Evolutionary conservation across 2,888 invertebrate species (phyloP), one percentile per base, ranked within the genome.

Genomic region (Andrena bucephala): DNA sequence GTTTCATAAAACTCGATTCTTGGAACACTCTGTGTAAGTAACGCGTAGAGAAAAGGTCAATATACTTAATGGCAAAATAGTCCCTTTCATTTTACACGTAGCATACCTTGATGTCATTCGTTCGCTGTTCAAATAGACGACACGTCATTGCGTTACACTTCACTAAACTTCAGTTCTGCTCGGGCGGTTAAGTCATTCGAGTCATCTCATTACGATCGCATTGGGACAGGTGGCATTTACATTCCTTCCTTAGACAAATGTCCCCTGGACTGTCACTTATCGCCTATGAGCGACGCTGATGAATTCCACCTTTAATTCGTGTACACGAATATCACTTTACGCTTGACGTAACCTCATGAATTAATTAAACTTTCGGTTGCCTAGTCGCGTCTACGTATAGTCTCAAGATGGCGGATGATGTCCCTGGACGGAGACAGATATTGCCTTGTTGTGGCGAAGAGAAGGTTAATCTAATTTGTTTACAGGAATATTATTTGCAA

Each of bases 281-380:
- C 52, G 54, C 42, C 16, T 24, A 5, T 16, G 33, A 52, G 27
- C 33, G 57, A 36, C 57, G 57, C 36, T 27, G 57, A 42, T 69
- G 27, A 69, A 69, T 69, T 69, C 69, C 36, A 10, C 36, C 57
- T 57, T 59, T 57, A 69, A 69, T 69, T 59, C 57, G 36, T 59
- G 27, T 69, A 68, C 68, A 54, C 33, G 68, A 57, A 68, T 68
- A 68, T 68, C 68, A 42, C 33, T 20, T 54, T 16, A 33, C 54
- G 54, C 24, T 36, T 42, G 54, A 36, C 68, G 54, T 6, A 24
- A 57, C 54, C 33, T 57, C 68, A 57, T 36, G 68, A 42, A 42
- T 42, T 42, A 57, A 68, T 68, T 68, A 68, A 57, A 68, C 54
- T 68, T 68, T 68, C 54, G 20, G 24, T 16, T 16, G 54, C 24